Base-by-base conservation (phyloP, 2,113 vertebrate species). In the Psilopsiagon aurifrons region DNA sequence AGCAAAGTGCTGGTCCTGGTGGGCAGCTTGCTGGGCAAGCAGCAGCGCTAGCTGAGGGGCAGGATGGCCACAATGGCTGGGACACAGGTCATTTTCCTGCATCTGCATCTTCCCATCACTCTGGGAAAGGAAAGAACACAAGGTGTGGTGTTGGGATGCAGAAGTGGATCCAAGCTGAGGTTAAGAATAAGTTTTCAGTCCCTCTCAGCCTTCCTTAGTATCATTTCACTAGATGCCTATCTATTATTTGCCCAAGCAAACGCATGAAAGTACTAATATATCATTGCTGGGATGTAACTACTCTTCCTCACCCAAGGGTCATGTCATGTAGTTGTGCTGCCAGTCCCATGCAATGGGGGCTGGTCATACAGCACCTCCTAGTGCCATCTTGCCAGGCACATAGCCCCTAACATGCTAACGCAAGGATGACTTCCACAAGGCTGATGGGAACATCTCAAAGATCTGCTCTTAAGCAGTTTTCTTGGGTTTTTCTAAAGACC, bases 41-140 rank as follows among this genome's bases (percentile, higher is more conserved):
- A 1, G 41, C 57, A 19, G 27, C 13, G 51, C 51, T 52, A 60
- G 51, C 74, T 44, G 82, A 44, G 29, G 67, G 67, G 24, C 52
- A 68, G 52, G 49, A 39, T 0, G 1, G 33, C 5, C 3, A n/a
- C 16, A 19, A 60, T 1, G 6, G 9, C 60, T 39, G 37, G 11
- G 52, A 74, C 8, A 2, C 1, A 0, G 7, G 39, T 14, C 10
- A 5, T 31, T 33, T 74, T 75, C 39, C 52, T 35, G 17, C 3
- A 1, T n/a, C 25, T 59, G 27, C 51, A 9, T 67, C 44, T 39
- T 85, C 74, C 44, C 43, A 18, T 60, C 28, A n/a, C 24, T 39
- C 33, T 60, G 75, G 44, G 35, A 71, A 51, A 71, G 73, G 59
- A 66, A 44, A 66, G 22, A 37, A 49, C 47, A 47, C 16, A 4